These are phyloP conservation scores for Oophaga sylvatica DNA, from an alignment of 2,797 vertebrate species.

Conservation along the genomic window DNA sequence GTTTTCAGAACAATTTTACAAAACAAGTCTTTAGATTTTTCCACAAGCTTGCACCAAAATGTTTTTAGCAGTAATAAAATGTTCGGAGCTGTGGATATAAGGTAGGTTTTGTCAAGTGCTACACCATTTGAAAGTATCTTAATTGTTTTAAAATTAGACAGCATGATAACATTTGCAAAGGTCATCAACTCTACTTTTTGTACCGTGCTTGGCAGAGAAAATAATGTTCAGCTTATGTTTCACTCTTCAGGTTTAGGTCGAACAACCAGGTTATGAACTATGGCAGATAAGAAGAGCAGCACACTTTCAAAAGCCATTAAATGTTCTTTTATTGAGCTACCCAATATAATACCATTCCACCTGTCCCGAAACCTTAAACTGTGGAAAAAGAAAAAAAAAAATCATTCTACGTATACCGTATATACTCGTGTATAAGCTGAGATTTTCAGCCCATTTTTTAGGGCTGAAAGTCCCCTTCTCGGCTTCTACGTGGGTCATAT, in stretches of 20 bases:
- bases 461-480: too few species aligned
- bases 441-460: too few species aligned
- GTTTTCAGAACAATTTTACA: conserved; percentile 12
- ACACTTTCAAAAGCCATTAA: not conserved
- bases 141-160: conserved; percentile 40
- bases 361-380: not conserved
- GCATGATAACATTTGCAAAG: conserved; percentile 48
- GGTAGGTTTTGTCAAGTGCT: not conserved
- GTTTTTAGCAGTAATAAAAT: conserved; percentile 12
- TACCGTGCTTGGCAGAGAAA: not conserved
- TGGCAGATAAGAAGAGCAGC: conserved; percentile 11
- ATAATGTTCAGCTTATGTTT: conserved; percentile 21
- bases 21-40: conserved; percentile 10
- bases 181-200: conserved; percentile 20
- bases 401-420: not conserved
- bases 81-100: conserved; percentile 8
- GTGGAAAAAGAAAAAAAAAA: not conserved
- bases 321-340: not conserved
- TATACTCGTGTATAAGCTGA: too few species aligned
- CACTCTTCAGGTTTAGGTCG: not conserved
- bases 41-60: conserved; percentile 24
- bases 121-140: conserved; percentile 39
- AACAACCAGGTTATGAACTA: conserved; percentile 27
- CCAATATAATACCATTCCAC: not conserved
- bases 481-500: too few species aligned